Evolutionary conservation across 2,797 vertebrate species (phyloP).

Genomic region (Diceros bicornis): DNA sequence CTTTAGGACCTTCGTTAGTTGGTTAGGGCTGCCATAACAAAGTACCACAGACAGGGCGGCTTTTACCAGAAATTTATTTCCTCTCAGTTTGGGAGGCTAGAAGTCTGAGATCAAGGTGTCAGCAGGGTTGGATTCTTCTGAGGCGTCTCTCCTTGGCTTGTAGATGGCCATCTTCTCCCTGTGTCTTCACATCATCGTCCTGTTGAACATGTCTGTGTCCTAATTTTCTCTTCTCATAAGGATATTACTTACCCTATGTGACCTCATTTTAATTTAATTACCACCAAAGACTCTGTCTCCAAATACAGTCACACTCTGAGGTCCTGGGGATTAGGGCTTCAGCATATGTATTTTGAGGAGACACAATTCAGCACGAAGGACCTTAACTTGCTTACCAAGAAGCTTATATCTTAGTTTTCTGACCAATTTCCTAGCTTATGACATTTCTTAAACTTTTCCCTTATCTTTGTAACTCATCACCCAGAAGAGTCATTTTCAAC

Average conservation of each 20-base stretch:
- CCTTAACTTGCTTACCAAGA: neutral
- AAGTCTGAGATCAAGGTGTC: neutral
- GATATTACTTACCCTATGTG: neutral
- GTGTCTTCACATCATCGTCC: neutral
- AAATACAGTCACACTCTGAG: neutral
- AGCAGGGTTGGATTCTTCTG: neutral
- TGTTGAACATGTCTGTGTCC: neutral
- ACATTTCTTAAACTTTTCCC: neutral
- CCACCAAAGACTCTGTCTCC: neutral
- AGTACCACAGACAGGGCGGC: neutral
- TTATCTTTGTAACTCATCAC: neutral
- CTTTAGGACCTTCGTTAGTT: neutral
- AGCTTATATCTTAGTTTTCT: neutral
- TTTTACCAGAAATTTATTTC: neutral
- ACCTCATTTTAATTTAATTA: neutral
- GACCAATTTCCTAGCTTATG: neutral
- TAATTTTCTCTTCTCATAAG: neutral
- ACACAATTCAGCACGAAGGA: neutral
- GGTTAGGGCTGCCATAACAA: neutral
- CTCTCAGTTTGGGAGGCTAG: neutral
- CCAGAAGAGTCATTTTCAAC: neutral
- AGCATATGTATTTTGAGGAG: neutral
- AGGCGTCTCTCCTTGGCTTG: neutral
- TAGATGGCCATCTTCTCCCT: neutral
- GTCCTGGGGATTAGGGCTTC: neutral